Base-by-base conservation (phyloP, 1,140 invertebrate genomes). In the Dolichoris vasculosae region DNA sequence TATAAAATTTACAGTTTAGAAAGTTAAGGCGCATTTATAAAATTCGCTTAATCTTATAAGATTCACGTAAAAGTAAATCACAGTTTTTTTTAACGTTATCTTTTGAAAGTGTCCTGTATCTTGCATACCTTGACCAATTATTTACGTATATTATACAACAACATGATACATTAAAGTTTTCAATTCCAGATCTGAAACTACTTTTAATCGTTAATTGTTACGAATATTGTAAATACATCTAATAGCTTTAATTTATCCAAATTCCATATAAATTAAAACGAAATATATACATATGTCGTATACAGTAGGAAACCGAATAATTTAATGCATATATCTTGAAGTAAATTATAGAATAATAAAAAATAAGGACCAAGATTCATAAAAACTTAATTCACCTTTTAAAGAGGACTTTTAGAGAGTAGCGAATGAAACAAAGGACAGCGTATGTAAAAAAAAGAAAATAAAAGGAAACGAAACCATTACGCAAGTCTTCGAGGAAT, bases 61-160 rank as follows among this genome's bases (percentile, higher is more conserved):
- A 73, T 73, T 40, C 38, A n/a, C 23, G 69, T 73, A 73, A 73
- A 73, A 73, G 69, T 73, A 73, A 73, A 73, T 73, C 69, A 73
- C 38, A 73, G 69, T 73, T n/a, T 43, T 40, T 73, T 73, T 73
- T 43, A 20, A 40, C 38, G 69, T 73, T 73, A 73, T 73, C 69
- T 73, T 73, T 73, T 73, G 69, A 73, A 73, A 73, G 69, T 73
- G 38, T 73, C 38, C 69, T 73, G 38, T 73, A 73, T 73, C 69
- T 73, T 73, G 43, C 43, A 43, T 43, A 43, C 69, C 69, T 73
- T 73, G 69, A 43, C 69, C 69, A 73, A 43, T 73, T 43, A 73
- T 73, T 73, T 43, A 73, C 26, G 69, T 23, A 43, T 11, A 73
- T 73, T 73, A 73, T 73, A 73, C 20, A 73, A 73, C 69, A 1